phyloP scores from a whole-genome alignment of 1,140 invertebrate species.

The Dendroctonus ponderosae region DNA sequence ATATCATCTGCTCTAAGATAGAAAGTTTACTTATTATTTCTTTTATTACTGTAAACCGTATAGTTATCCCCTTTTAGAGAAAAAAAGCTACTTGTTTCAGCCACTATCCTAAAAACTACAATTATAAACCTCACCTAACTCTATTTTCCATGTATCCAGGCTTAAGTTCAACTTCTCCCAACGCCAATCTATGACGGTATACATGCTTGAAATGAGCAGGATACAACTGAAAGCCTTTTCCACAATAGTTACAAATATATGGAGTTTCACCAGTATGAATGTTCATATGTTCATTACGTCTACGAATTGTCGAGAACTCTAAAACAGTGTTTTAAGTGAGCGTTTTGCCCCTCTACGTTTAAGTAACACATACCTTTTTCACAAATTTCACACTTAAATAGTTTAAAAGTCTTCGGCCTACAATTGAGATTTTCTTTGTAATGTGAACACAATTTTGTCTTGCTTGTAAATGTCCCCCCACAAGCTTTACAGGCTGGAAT shows the following conservation, averaged over 20 bases:
- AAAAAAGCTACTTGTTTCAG: background rate
- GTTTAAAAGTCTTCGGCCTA: constrained; percentile 30
- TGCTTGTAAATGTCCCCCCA: constrained; percentile 32
- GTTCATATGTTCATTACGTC: constrained; percentile 49
- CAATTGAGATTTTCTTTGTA: constrained; percentile 32
- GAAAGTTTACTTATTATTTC: too few relatives aligned
- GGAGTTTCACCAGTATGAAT: constrained; percentile 46
- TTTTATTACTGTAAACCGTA: too few relatives aligned
- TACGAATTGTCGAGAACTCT: constrained; percentile 31
- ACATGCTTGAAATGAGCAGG: constrained; percentile 36
- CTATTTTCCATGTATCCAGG: constrained; percentile 35
- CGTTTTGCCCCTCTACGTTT: background rate
- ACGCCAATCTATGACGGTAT: constrained; percentile 29
- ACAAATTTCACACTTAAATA: constrained; percentile 36
- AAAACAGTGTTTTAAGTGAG: background rate
- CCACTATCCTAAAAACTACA: background rate
- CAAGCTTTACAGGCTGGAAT: constrained; percentile 30
- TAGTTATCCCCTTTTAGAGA: too few relatives aligned
- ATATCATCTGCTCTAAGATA: too few relatives aligned
- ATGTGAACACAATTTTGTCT: constrained; percentile 30
- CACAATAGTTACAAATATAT: constrained; percentile 43
- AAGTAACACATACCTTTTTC: constrained; percentile 28
- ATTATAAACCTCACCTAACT: constrained; percentile 17
- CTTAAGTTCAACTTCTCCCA: constrained; percentile 32
- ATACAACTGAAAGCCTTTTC: constrained; percentile 39